Conservation (phyloP, 2,113 vertebrate genomes). For the Seriola rivoliana region DNA sequence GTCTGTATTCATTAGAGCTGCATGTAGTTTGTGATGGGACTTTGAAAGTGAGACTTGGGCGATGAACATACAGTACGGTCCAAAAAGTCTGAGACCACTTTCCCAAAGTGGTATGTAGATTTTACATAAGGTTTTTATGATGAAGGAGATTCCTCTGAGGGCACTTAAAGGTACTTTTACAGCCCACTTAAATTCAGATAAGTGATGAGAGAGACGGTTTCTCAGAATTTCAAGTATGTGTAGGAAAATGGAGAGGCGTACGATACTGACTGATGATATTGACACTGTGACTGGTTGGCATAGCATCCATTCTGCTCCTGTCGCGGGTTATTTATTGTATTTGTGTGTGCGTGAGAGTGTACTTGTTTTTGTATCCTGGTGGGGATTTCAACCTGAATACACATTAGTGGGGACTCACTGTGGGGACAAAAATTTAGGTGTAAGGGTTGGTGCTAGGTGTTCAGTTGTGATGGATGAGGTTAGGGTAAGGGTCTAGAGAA, state of each 20-base stretch:
- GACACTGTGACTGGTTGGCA: neutral
- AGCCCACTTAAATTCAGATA: slow-evolving; percentile 20
- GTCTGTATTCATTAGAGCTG: slow-evolving; percentile 4
- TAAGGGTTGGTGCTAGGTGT: no score
- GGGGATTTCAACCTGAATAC: no score
- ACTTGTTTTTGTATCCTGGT: no score
- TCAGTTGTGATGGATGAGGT: no score
- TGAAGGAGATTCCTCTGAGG: neutral
- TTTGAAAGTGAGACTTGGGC: slow-evolving; percentile 19
- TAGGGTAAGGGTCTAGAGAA: no score
- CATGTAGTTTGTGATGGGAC: slow-evolving; percentile 5
- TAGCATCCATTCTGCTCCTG: neutral
- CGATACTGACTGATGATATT: slow-evolving; percentile 4
- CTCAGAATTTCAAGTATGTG: neutral
- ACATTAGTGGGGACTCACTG: no score
- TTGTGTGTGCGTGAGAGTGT: neutral
- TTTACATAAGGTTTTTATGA: slow-evolving; percentile 21
- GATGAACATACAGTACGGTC: neutral
- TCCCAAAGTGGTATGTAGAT: neutral
- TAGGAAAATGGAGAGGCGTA: neutral
- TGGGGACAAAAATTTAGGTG: no score
- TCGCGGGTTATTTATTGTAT: neutral
- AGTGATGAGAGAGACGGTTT: slow-evolving; percentile 24
- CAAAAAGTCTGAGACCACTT: no score
- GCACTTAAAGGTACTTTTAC: slow-evolving; percentile 24